Evolutionary conservation across 2,888 invertebrate genomes (phyloP), one percentile per base, ranked within the genome.

Genomic region (Scaptomyza parva): DNA sequence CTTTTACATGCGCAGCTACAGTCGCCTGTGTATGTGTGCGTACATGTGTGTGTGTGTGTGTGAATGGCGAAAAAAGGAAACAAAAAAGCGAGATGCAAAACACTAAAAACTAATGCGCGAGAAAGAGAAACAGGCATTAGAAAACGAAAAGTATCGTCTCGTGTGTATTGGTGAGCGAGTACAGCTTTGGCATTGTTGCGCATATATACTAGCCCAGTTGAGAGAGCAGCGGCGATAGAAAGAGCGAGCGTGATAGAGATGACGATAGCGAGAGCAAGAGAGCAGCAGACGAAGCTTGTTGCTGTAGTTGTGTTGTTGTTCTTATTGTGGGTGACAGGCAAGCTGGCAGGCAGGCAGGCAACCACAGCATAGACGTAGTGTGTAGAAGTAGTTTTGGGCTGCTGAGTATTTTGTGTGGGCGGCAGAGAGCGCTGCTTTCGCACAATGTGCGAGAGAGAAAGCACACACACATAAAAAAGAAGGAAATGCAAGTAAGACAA

Each of bases 111-210:
- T 89, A 90, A 90, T 86, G 90, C 84, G 90, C 78, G 63, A 88
- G 90, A 90, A 89, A 89, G 90, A 90, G 90, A 90, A 76, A 88
- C 80, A 88, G 81, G 78, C 78, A 89, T 90, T 90, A 90, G 90
- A 90, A 90, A 84, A 76, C 83, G 89, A 90, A 84, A 82, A 71
- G 78, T 70, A 60, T 57, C 39, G 65, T 65, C 39, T 62, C 63
- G 58, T 53, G 26, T 67, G 71, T 81, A 54, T 73, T 78, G 70
- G 80, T 82, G 72, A 78, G 85, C 73, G 71, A 70, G 74, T 62
- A 58, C 62, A 57, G 55, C 39, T 55, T 44, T 55, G 60, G 55
- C 74, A 62, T 81, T 69, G 58, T 72, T 76, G 78, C 76, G 73
- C 76, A 65, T 51, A 48, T 51, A 48, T 35, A 48, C 48, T 20